Evolutionary conservation across 2,888 invertebrate genomes (phyloP).

Genomic region (Amiota mariae): DNA sequence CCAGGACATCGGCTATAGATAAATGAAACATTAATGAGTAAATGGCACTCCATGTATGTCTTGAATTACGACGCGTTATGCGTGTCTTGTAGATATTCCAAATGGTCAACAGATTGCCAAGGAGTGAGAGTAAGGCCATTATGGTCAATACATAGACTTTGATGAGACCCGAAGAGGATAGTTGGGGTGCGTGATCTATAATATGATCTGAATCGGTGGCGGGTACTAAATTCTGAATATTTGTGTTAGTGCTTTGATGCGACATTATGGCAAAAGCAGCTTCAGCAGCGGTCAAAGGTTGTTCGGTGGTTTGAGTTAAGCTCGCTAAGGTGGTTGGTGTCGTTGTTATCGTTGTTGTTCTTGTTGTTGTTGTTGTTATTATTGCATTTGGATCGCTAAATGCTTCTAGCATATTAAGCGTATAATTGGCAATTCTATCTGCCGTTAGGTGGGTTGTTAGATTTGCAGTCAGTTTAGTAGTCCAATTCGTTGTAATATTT

Average conservation of each 20-base stretch:
- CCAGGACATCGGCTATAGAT: constrained; percentile 87
- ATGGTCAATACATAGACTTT: constrained; percentile 80
- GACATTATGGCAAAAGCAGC: constrained; percentile 51
- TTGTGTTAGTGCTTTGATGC: constrained; percentile 47
- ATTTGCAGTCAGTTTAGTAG: constrained; percentile 42
- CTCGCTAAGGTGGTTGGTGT: constrained; percentile 2
- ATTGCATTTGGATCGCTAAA: constrained; percentile 3
- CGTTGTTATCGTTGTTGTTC: neutral
- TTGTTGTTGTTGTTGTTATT: neutral
- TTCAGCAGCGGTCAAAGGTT: constrained; percentile 33
- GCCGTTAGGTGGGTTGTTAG: constrained; percentile 49
- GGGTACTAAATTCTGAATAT: constrained; percentile 49
- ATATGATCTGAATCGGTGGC: constrained; percentile 53
- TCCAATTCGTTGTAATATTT: constrained; percentile 42
- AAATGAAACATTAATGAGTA: constrained; percentile 86
- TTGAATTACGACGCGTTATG: constrained; percentile 75
- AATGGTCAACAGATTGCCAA: constrained; percentile 85
- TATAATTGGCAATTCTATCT: constrained; percentile 52
- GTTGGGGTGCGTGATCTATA: constrained; percentile 80
- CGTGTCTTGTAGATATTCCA: constrained; percentile 82
- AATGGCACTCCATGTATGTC: constrained; percentile 81
- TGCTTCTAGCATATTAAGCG: constrained; percentile 51
- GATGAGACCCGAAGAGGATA: constrained; percentile 78
- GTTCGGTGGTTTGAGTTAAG: constrained; percentile 16
- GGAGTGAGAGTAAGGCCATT: constrained; percentile 82